Conservation (phyloP, 2,888 invertebrate species). For the Dryobota labecula region DNA sequence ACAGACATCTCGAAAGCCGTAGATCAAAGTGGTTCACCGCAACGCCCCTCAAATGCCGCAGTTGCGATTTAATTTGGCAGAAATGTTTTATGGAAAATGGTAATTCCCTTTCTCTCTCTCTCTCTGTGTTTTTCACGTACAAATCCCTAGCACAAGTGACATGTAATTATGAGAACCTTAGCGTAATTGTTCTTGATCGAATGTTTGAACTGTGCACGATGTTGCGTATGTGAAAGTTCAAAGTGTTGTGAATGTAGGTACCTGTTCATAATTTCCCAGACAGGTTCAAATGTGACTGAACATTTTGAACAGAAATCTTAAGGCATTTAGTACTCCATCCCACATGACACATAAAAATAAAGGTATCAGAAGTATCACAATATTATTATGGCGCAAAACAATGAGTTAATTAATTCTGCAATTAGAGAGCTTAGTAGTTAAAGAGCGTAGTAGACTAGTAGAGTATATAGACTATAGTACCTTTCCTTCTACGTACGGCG, state of each 20-base stretch:
- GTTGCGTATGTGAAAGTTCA: background rate
- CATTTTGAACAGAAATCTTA: slow-evolving; percentile 16
- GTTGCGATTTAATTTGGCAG: slow-evolving; percentile 20
- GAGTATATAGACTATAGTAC: too few relatives aligned
- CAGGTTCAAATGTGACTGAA: slow-evolving; percentile 9
- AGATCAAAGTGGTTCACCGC: slow-evolving; percentile 3
- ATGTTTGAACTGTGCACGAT: slow-evolving; percentile 4
- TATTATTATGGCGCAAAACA: background rate
- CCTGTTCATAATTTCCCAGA: background rate
- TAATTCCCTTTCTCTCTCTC: background rate
- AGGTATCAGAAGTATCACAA: slow-evolving; percentile 1
- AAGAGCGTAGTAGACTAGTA: background rate
- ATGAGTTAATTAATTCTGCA: background rate
- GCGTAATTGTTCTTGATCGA: background rate
- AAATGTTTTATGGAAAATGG: slow-evolving; percentile 5
- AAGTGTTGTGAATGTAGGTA: background rate
- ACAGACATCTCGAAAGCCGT: background rate
- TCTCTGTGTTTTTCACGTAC: background rate
- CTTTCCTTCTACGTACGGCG: background rate
- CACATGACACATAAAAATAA: background rate
- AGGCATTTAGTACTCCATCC: background rate
- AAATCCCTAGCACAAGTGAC: background rate
- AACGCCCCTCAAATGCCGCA: slow-evolving; percentile 21
- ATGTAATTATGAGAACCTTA: background rate
- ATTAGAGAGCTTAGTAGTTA: too few relatives aligned